Evolutionary conservation across 2,797 vertebrate genomes (phyloP).

Genomic region (Loris lydekkerianus): DNA sequence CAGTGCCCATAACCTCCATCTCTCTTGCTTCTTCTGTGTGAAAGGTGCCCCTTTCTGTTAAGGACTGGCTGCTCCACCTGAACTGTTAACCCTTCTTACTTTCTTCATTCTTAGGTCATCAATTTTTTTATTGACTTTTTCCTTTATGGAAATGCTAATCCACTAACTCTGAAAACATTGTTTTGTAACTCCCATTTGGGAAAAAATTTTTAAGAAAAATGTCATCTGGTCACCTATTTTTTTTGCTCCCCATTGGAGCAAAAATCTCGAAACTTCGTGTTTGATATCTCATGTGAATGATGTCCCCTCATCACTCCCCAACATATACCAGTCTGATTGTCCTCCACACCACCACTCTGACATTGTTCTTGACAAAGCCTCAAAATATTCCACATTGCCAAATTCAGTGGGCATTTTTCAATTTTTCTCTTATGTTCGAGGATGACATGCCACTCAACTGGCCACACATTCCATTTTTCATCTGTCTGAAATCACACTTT

Average conservation of each 20-base stretch:
- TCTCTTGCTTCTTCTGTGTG: rapidly evolving
- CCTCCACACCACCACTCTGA: background rate
- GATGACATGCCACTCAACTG: no score
- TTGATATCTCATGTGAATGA: background rate
- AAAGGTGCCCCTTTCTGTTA: background rate
- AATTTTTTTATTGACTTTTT: background rate
- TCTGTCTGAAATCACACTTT: background rate
- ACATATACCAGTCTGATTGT: background rate
- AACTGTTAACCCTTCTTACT: background rate
- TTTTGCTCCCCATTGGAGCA: background rate
- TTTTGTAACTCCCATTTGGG: background rate
- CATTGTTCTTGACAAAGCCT: background rate
- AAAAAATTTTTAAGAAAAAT: slow-evolving; percentile 18
- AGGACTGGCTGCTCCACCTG: background rate
- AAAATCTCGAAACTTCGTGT: background rate
- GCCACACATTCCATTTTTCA: background rate
- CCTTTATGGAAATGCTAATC: background rate
- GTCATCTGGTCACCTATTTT: background rate
- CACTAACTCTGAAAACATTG: background rate
- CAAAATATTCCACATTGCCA: background rate
- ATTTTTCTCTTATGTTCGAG: background rate
- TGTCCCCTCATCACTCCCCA: background rate
- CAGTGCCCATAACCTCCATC: rapidly evolving
- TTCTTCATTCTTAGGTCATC: background rate
- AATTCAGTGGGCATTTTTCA: background rate